Base-by-base conservation (phyloP, 2,888 invertebrate species). In the Polydrusus tereticollis region DNA sequence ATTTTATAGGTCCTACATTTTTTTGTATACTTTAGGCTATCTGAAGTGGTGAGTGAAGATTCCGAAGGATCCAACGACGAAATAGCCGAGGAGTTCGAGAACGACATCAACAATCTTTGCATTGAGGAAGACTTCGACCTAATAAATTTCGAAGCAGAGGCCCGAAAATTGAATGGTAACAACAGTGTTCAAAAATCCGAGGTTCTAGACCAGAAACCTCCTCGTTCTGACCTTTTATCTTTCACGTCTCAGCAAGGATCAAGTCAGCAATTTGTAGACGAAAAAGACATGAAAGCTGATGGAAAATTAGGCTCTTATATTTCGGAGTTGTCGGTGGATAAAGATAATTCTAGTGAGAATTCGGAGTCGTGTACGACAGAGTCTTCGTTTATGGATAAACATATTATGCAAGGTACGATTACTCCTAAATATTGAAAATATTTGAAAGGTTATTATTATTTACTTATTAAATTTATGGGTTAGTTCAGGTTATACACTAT, bases 51-150 rank as follows among this genome's bases (percentile, higher is more conserved):
- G 0, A 87, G 86, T 16, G 86, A 86, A 2, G 86, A 86, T 4
- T 87, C 88, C 58, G 86, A 87, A 5, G 86, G 86, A 36, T 84
- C 79, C 2, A 83, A 81, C 12, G 83, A 83, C 69, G 85, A 84
- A 45, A 81, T 86, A 2, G 86, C 86, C 14, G 87, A 87, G 50
- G 88, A 90, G 78, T 90, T 90, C 77, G 90, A 90, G 77, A 85
- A 85, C 23, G 90, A 90, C 76, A 87, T 90, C 62, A 88, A 88
- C 75, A 88, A 87, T 1, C 78, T 82, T 21, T 85, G 83, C 66
- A 78, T 83, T 0, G 85, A 85, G 69, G 84, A 84, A n/a, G 85
- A 85, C 74, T 84, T 82, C 57, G 82, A 84, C 65, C 79, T 80
- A 75, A 73, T 84, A 0, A 80, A 85, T 78, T 85, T 85, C 63